Evolutionary conservation across 1,140 invertebrate genomes (phyloP).

Genomic region (Danaus plexippus): DNA sequence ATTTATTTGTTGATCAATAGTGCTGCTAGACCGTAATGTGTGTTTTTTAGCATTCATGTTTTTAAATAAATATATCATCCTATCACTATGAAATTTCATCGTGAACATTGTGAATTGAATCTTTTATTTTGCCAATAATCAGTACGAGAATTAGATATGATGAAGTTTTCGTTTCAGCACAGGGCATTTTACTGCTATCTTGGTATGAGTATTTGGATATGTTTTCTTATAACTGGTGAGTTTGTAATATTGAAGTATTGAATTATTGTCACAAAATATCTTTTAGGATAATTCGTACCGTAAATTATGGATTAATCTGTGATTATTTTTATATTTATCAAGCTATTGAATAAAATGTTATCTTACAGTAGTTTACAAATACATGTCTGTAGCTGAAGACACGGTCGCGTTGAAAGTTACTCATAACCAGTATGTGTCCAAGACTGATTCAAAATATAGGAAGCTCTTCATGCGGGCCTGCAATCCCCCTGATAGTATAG

Average conservation of each 20-base stretch:
- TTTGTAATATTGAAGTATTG: conserved; percentile 3
- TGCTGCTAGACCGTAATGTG: not conserved
- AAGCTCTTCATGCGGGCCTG: conserved; percentile 76
- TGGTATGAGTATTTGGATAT: conserved; percentile 84
- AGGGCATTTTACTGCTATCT: conserved; percentile 84
- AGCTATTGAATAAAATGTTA: conserved; percentile 6
- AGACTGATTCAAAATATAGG: conserved; percentile 74
- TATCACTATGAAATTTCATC: not conserved
- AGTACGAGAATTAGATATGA: conserved; percentile 54
- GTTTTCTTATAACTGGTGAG: conserved; percentile 80
- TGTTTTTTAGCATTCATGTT: not conserved
- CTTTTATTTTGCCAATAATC: not conserved
- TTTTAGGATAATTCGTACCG: conserved; percentile 3
- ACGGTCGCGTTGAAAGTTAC: conserved; percentile 54
- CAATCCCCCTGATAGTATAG: conserved; percentile 77
- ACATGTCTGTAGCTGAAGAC: conserved; percentile 74
- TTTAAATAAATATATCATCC: not conserved
- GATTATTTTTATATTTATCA: too few species aligned
- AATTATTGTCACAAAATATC: not conserved
- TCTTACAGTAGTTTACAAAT: conserved; percentile 81
- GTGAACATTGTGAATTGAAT: not conserved
- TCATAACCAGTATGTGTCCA: conserved; percentile 69
- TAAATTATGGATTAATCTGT: not conserved
- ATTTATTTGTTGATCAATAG: conserved; percentile 24
- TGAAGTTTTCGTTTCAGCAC: conserved; percentile 80